Conservation (phyloP, 2,113 vertebrate genomes). For the Talpa occidentalis region DNA sequence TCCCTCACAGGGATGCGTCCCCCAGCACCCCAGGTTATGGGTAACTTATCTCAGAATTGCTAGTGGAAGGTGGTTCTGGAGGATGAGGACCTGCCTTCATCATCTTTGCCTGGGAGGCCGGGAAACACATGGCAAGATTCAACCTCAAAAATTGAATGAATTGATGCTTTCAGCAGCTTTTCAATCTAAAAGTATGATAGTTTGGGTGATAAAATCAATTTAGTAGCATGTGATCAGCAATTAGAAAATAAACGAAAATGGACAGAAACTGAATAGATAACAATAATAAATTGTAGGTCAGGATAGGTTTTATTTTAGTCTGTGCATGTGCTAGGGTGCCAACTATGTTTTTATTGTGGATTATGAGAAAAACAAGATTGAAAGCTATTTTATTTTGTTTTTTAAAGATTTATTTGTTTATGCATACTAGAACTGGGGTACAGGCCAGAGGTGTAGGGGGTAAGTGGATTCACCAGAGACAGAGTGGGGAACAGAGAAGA, state of each 20-base stretch:
- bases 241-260: neutral
- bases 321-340: neutral
- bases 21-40: neutral
- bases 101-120: neutral
- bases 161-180: neutral
- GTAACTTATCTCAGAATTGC: neutral
- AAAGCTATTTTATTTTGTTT: neutral
- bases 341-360: neutral
- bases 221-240: neutral
- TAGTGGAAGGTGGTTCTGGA: neutral
- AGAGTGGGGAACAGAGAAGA: too few relatives aligned
- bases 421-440: too few relatives aligned
- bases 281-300: neutral
- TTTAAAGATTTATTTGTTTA: too few relatives aligned
- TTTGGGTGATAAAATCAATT: neutral
- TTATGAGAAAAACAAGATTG: neutral
- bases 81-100: neutral
- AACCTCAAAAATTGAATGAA: neutral
- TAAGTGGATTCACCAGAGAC: too few relatives aligned
- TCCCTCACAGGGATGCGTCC: neutral
- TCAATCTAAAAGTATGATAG: neutral
- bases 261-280: neutral
- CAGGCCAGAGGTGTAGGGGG: too few relatives aligned
- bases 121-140: neutral
- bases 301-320: neutral